Evolutionary conservation across 2,113 vertebrate genomes (phyloP), one percentile per base, ranked within the genome.

Genomic region (Chionis minor): DNA sequence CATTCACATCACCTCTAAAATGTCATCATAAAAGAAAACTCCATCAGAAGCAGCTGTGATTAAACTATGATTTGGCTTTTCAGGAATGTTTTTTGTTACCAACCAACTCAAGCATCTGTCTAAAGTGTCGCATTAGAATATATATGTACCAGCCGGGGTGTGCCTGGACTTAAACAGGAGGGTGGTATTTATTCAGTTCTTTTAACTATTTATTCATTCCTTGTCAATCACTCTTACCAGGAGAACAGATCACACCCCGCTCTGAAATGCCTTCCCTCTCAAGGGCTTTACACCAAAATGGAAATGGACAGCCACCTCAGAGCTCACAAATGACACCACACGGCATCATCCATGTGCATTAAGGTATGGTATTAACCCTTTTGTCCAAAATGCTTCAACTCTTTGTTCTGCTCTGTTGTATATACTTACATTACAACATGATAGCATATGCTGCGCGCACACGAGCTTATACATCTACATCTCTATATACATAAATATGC

Each of bases 121-220:
- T 90, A 4, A 94, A 97, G 94, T 75, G 49, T 19, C 45, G 21
- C 72, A 92, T 94, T 97, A 91, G 88, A 96, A 93, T 90, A 69
- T 81, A 21, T 66, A 80, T 74, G 40, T 84, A 86, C 63, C 42
- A 92, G 92, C 38, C 10, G 2, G 83, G 61, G 67, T 95, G 91
- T 92, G 81, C 65, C 72, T 89, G 79, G 84, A 92, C 75, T 95
- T 96, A 94, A 75, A 94, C 61, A 81, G 71, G 51, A 94, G 89
- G 62, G 75, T 79, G 75, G 47, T 89, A 97, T 97, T 97, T 96
- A 97, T 96, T 94, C 91, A 87, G 56, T 75, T 95, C 88, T 94
- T 96, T 88, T 70, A 81, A 88, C 70, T 92, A 94, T 96, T 97
- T 94, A 94, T 98, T 96, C 90, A 96, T 94, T 97, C 89, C 84